Conservation (phyloP, 2,888 invertebrate genomes). For the Stenichneumon culpator region DNA sequence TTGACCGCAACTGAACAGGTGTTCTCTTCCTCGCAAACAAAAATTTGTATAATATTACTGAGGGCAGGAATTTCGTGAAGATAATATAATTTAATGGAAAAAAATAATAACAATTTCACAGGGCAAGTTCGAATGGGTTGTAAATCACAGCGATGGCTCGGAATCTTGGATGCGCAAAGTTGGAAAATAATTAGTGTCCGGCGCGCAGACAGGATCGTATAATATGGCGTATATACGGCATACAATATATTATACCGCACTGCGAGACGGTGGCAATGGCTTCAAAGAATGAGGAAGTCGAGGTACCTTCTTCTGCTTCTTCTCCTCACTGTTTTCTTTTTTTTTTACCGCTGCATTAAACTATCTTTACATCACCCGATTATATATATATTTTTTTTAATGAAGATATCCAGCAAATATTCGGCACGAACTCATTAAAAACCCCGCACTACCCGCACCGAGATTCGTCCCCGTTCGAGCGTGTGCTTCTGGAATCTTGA, state of each 20-base stretch:
- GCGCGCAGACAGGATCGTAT: conserved; percentile 28
- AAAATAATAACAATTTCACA: conserved; percentile 26
- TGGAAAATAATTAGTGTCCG: conserved; percentile 44
- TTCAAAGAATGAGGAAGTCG: conserved; percentile 51
- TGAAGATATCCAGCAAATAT: conserved; percentile 8
- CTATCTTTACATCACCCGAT: conserved; percentile 31
- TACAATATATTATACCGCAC: conserved; percentile 25
- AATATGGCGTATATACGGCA: conserved; percentile 10
- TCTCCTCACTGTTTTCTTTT: conserved; percentile 21
- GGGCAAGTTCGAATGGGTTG: conserved; percentile 22
- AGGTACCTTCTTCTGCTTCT: not conserved
- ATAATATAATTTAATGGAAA: not conserved
- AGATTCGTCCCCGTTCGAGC: conserved; percentile 3
- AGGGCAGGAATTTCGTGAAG: not conserved
- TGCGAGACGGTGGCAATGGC: conserved; percentile 30
- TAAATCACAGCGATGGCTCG: conserved; percentile 35
- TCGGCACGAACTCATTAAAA: conserved; percentile 17
- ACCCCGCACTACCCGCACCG: not conserved
- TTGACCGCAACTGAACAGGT: not conserved
- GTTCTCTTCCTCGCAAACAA: not conserved
- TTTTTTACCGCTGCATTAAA: conserved; percentile 15
- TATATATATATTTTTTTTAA: conserved; percentile 16
- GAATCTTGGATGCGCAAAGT: conserved; percentile 19
- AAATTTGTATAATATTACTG: not conserved
- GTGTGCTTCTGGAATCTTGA: conserved; percentile 33